Evolutionary conservation across 2,113 vertebrate species (phyloP), one percentile per base, ranked within the genome.

Genomic region (Pseudolaguvia tuberculata): DNA sequence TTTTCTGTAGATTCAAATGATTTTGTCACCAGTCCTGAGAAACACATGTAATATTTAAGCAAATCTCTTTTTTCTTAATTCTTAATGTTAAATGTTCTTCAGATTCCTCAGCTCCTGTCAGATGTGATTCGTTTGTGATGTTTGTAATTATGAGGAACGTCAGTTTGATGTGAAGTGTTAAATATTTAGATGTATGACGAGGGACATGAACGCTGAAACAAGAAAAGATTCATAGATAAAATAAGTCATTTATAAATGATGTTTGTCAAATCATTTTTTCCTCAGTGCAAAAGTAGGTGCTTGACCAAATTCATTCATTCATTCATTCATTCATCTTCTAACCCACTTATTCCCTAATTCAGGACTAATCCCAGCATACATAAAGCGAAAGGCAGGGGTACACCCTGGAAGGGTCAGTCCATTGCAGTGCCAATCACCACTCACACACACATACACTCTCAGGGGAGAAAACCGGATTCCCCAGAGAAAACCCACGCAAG

Each of bases 101-200:
- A 88, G 90, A 87, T 91, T 93, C 93, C 10, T n/a, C 92, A 93
- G 88, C 90, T 85, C 88, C 90, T 95, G 96, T 97, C 96, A 97
- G 92, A 93, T 93, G 93, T 91, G 91, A 96, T 98, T 96, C 94
- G 93, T 91, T 92, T 91, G 92, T 91, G 91, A 96, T 95, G 93
- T 93, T 91, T 88, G 91, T 96, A 98, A 98, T 96, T 94, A 94
- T 92, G 95, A 83, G 91, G 91, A 94, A 92, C 95, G 94, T 95
- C 93, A 91, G 91, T 93, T 93, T 93, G 89, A 95, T 94, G 93
- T 93, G 93, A 92, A 95, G 93, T 94, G 91, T 96, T 91, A 95
- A 98, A 98, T 95, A 97, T 96, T 95, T 94, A 95, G 45, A 67
- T 67, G 95, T 91, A 93, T 92, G 91, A 88, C 90, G 91, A 94